Evolutionary conservation across 2,113 vertebrate species (phyloP), one percentile per base, ranked within the genome.

Genomic region (Bolborhynchus lineola): DNA sequence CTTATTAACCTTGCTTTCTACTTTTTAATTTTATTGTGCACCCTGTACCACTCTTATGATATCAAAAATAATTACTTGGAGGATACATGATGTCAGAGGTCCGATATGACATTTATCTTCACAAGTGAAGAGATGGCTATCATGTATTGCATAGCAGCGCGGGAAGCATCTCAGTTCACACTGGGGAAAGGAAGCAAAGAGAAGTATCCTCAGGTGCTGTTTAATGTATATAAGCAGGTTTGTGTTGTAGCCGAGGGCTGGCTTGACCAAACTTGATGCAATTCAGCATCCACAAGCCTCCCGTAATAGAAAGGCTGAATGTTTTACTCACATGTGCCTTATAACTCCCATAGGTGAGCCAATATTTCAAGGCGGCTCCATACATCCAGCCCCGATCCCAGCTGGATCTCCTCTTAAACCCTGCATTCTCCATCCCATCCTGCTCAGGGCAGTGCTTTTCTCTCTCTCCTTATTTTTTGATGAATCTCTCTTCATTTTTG

Each of bases 1-100:
- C 92, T 96, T 95, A 95, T 96, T 97, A 97, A 97, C 92, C 92
- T 97, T 97, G 95, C 90, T 97, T 97, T 97, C 97, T 97, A 94
- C 88, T 97, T 97, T 95, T 97, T 96, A 97, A 96, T 97, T 95
- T 95, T 97, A 96, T 95, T 96, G 94, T 97, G 96, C 77, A 85
- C 96, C 94, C 94, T 88, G 92, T 92, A 86, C 94, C 94, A 94
- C 92, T 97, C 94, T 93, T 95, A 95, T 2, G 81, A 93, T 95
- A 95, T 96, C 92, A 97, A 68, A 96, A 97, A 97, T 96, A 96
- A 97, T 96, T 96, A 95, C 94, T 74, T 49, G 79, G 89, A 92
- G 90, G 93, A 96, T 83, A 95, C 92, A 93, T 97, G 93, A 97
- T 97, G 92, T 97, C 92, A 96, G 90, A 94, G 94, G 90, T 95